Conservation (phyloP, 2,888 invertebrate species). For the Leuctra nigra region DNA sequence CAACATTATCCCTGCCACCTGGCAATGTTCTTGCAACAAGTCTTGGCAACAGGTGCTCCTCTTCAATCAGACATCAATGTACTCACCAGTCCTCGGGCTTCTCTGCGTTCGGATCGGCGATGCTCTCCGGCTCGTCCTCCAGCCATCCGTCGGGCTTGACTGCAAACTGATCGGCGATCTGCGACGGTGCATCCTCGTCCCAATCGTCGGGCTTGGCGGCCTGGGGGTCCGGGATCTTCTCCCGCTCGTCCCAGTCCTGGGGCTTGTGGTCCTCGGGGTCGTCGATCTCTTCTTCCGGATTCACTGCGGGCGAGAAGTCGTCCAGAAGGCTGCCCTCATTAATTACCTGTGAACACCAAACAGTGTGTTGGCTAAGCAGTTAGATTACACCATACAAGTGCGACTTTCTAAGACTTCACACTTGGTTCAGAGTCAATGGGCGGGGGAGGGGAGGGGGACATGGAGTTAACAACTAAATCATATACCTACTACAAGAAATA, state of each 20-base stretch:
- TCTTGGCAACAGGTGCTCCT: too few relatives aligned
- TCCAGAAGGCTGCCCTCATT: constrained; percentile 82
- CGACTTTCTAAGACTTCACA: too few relatives aligned
- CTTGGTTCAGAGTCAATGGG: too few relatives aligned
- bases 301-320: constrained; percentile 89
- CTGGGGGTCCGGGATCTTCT: constrained; percentile 78
- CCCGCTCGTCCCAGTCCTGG: constrained; percentile 93
- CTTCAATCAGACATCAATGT: neutral
- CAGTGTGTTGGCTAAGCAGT: too few relatives aligned
- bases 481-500: too few relatives aligned
- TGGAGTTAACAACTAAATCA: too few relatives aligned
- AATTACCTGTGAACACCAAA: constrained; percentile 54
- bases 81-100: constrained; percentile 83
- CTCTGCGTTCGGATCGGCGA: constrained; percentile 76
- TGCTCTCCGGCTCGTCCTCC: constrained; percentile 80
- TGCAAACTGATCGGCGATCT: constrained; percentile 79
- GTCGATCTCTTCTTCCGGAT: constrained; percentile 90
- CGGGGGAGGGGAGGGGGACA: too few relatives aligned
- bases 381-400: neutral
- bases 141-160: constrained; percentile 87
- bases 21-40: too few relatives aligned
- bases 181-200: constrained; percentile 91
- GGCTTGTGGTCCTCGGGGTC: constrained; percentile 81
- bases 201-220: constrained; percentile 92
- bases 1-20: too few relatives aligned